Conservation (phyloP, 2,113 vertebrate species). For the Bambusicola thoracicus region DNA sequence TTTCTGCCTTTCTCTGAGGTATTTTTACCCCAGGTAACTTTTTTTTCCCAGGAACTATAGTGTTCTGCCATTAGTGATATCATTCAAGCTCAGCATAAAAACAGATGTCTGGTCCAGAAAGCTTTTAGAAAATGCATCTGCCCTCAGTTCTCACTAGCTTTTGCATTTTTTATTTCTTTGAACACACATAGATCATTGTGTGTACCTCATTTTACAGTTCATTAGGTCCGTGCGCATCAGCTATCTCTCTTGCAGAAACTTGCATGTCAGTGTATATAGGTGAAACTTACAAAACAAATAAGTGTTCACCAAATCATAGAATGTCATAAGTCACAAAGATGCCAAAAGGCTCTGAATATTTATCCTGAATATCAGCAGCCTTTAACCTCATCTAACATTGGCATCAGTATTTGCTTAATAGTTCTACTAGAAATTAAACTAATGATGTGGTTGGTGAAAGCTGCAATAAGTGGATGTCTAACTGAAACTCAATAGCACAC, state of each 20-base stretch:
- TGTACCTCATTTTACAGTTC: background rate
- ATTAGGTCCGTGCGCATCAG: background rate
- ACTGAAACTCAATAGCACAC: conserved; percentile 25
- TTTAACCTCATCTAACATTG: background rate
- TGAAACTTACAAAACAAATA: background rate
- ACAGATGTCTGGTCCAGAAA: background rate
- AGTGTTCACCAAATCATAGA: background rate
- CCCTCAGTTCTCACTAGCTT: background rate
- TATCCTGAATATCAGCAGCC: background rate
- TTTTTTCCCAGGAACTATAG: conserved; percentile 2
- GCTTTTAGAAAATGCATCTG: background rate
- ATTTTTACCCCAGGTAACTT: background rate
- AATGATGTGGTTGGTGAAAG: conserved; percentile 37
- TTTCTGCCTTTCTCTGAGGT: background rate
- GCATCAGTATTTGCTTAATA: conserved; percentile 19
- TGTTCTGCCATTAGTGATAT: background rate
- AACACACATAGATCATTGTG: fast-evolving
- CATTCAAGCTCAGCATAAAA: background rate
- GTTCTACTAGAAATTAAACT: conserved; percentile 14
- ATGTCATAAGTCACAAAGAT: background rate
- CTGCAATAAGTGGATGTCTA: background rate
- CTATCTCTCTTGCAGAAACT: background rate
- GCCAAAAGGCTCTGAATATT: conserved; percentile 36
- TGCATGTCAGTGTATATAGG: background rate
- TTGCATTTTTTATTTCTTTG: background rate